These are phyloP conservation scores for Ammospiza caudacuta DNA, from an alignment of 2,113 vertebrate genomes.

Conservation along the genomic window DNA sequence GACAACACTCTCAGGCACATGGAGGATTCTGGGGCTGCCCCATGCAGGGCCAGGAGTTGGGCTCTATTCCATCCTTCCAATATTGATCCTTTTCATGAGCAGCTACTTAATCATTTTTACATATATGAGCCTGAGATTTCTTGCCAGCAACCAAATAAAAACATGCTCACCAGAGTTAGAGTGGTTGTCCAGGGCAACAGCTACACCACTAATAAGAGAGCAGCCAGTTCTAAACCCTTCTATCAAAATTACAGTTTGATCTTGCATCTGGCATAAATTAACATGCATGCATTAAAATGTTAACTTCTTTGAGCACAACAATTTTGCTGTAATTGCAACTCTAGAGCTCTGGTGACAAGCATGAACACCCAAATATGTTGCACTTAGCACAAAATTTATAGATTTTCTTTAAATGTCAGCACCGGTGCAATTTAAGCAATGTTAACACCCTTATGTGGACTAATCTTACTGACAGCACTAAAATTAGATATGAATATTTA, in stretches of 20 bases:
- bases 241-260: not conserved
- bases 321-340: conserved; percentile 6
- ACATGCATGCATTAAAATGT: not conserved
- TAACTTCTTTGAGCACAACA: not conserved
- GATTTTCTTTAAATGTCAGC: conserved; percentile 8
- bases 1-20: not conserved
- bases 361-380: not conserved
- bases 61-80: not conserved
- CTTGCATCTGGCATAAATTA: not conserved
- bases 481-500: not conserved
- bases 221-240: not conserved
- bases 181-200: not conserved
- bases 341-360: not conserved
- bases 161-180: not conserved
- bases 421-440: not conserved
- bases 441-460: not conserved
- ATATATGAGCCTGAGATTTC: not conserved
- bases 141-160: not conserved
- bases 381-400: not conserved
- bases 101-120: not conserved
- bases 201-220: not conserved
- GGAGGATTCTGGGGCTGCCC: not conserved
- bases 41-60: not conserved
- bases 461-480: not conserved
- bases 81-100: not conserved